Percentiles rank a stretch among this genome's conserved stretches.
Evolutionary conservation across 2,888 invertebrate species (phyloP).

Genomic region (Parascotia fuliginaria): DNA sequence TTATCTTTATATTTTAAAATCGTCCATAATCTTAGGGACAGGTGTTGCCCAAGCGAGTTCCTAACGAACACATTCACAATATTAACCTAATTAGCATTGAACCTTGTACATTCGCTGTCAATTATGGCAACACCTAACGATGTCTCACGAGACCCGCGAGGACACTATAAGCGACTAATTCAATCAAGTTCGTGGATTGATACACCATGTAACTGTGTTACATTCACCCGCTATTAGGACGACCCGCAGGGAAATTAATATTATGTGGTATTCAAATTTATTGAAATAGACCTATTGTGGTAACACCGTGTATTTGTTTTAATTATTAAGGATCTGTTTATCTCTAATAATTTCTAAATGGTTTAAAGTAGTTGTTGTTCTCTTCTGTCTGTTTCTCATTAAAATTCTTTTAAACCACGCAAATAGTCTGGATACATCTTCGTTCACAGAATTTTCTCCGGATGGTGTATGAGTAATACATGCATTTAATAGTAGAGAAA

Average conservation of each 20-base stretch:
- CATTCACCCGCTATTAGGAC: slow-evolving; percentile 2
- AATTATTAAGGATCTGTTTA: no score
- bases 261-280: slow-evolving; percentile 10
- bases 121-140: slow-evolving; percentile 34
- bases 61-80: neutral
- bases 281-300: neutral
- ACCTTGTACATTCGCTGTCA: slow-evolving; percentile 26
- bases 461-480: no score
- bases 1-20: no score
- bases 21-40: no score
- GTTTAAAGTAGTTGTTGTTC: no score
- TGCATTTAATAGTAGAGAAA: no score
- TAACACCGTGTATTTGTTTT: neutral
- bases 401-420: no score
- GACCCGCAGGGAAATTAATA: slow-evolving; percentile 38
- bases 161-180: slow-evolving; percentile 31
- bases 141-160: slow-evolving; percentile 23
- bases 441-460: no score
- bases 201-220: slow-evolving; percentile 25
- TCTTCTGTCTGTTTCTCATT: no score
- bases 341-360: no score
- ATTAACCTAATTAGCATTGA: slow-evolving; percentile 9
- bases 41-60: neutral
- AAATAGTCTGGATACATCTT: no score
- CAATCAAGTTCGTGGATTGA: slow-evolving; percentile 39